These are phyloP conservation scores for Pseudanteris insignis DNA, from an alignment of 2,888 invertebrate genomes.

Conservation along the genomic window DNA sequence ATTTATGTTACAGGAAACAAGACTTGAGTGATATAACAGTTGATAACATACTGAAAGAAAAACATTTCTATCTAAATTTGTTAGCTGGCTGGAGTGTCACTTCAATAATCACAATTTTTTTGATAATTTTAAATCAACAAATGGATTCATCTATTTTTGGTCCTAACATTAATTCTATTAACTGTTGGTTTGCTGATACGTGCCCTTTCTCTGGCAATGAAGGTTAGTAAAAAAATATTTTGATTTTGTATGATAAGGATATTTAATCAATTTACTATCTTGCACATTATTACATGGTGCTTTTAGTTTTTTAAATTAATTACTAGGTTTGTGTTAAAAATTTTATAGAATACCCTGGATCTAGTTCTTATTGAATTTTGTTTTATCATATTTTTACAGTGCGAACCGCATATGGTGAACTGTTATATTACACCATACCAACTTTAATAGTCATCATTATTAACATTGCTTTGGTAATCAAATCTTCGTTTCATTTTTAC, in stretches of 20 bases:
- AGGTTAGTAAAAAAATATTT: slow-evolving; percentile 1
- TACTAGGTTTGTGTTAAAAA: too few relatives aligned
- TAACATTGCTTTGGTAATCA: neutral
- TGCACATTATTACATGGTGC: too few relatives aligned
- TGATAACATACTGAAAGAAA: neutral
- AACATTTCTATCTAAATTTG: neutral
- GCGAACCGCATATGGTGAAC: slow-evolving; percentile 6
- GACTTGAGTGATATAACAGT: neutral
- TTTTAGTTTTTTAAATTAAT: too few relatives aligned
- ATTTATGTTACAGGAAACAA: slow-evolving; percentile 1
- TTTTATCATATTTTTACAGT: too few relatives aligned
- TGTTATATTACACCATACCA: slow-evolving; percentile 11
- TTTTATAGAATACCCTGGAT: too few relatives aligned
- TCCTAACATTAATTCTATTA: slow-evolving; percentile 6
- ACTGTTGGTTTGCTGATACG: slow-evolving; percentile 7
- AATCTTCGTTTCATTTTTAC: slow-evolving; percentile 5
- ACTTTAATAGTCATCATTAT: slow-evolving; percentile 3
- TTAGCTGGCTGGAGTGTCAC: slow-evolving; percentile 1
- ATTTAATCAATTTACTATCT: too few relatives aligned
- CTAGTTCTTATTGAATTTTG: neutral
- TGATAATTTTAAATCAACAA: slow-evolving; percentile 3
- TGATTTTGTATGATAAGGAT: neutral
- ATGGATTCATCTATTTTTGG: slow-evolving; percentile 1
- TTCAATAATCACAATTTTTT: slow-evolving; percentile 1
- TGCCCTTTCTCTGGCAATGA: neutral